Conservation (phyloP, 2,888 invertebrate species). For the Drosophila affinis region DNA sequence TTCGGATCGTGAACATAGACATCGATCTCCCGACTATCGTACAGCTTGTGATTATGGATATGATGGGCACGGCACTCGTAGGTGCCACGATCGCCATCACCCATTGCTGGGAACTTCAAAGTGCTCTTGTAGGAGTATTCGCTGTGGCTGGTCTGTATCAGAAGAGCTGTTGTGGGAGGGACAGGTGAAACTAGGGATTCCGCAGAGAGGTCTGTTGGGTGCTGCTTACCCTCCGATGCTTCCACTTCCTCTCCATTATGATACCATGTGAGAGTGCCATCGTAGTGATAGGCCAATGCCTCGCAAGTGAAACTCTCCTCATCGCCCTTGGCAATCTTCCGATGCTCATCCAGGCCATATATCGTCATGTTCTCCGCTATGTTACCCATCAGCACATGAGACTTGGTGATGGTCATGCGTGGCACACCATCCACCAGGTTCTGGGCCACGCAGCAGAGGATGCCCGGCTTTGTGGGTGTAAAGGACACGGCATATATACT, state of each 20-base stretch:
- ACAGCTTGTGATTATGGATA: conserved; percentile 55
- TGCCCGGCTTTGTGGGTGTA: conserved; percentile 83
- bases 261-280: conserved; percentile 85
- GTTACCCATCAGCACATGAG: conserved; percentile 81
- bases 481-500: conserved; percentile 82
- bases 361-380: conserved; percentile 83
- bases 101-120: conserved; percentile 81
- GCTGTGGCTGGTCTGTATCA: conserved; percentile 60
- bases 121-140: conserved; percentile 81
- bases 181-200: neutral
- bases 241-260: conserved; percentile 67
- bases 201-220: neutral
- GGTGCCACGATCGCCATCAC: conserved; percentile 81
- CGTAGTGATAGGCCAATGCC: conserved; percentile 85
- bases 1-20: conserved; percentile 84
- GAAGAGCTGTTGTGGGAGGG: conserved; percentile 40
- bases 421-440: conserved; percentile 83
- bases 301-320: conserved; percentile 86
- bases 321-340: conserved; percentile 85
- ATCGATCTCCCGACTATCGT: conserved; percentile 75
- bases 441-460: conserved; percentile 83
- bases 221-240: conserved; percentile 48
- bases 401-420: conserved; percentile 58
- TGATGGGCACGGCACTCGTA: conserved; percentile 83
- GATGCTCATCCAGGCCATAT: conserved; percentile 81